Evolutionary conservation across 64 coral and sea anemone genomes (phyloP).

Genomic region (Stylophora pistillata): DNA sequence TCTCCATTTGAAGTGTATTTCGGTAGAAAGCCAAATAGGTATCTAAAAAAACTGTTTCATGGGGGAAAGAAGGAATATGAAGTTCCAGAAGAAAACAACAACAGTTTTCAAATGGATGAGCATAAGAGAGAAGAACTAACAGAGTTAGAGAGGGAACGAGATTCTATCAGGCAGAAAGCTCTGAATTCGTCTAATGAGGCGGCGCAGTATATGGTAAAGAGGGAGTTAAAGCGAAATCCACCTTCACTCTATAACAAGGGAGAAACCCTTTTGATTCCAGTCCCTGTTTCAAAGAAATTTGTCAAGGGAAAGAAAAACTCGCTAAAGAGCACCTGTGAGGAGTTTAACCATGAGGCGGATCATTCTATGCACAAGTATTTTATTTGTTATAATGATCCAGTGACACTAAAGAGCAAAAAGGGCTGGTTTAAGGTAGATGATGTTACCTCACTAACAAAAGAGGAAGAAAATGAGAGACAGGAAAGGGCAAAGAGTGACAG

Average conservation of each 20-base stretch:
- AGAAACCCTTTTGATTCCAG: too few relatives aligned
- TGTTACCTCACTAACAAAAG: conserved; percentile 35
- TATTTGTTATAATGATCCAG: neutral
- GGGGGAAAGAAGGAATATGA: neutral
- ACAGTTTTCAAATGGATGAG: neutral
- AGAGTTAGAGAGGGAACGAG: too few relatives aligned
- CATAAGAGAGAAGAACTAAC: too few relatives aligned
- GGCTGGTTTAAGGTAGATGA: conserved; percentile 35
- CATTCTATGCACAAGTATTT: neutral
- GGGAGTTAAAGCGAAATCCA: too few relatives aligned
- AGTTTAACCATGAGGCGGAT: neutral
- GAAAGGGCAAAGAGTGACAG: neutral
- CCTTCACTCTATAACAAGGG: too few relatives aligned
- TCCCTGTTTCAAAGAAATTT: too few relatives aligned
- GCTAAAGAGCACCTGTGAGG: neutral
- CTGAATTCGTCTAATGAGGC: too few relatives aligned
- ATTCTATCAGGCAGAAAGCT: too few relatives aligned
- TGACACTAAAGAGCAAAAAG: neutral
- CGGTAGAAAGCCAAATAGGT: conserved; percentile 4
- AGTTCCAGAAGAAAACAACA: conserved; percentile 9
- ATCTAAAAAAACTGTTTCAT: conserved; percentile 1
- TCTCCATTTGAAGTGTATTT: conserved; percentile 52
- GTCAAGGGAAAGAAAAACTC: too few relatives aligned
- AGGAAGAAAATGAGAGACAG: conserved; percentile 11
- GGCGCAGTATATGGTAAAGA: too few relatives aligned